Evolutionary conservation across 2,797 vertebrate genomes (phyloP).

Genomic region (Geotrypetes seraphini): DNA sequence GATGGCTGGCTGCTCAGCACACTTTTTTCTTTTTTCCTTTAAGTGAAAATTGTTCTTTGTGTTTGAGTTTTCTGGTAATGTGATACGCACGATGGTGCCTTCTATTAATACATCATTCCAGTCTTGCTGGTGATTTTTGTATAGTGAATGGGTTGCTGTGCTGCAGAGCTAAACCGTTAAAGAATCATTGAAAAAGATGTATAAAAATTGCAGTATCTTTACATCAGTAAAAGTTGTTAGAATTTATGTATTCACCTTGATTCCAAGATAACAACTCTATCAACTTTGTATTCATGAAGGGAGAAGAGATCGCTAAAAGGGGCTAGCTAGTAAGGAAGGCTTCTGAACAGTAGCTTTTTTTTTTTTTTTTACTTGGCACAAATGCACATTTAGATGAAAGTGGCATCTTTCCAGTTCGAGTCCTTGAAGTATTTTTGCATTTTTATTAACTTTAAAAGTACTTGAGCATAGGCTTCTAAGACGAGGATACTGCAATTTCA

Average conservation of each 20-base stretch:
- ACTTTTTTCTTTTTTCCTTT: conserved; percentile 46
- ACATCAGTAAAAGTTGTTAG: conserved; percentile 55
- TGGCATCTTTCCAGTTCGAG: conserved; percentile 20
- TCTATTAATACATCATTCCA: conserved; percentile 83
- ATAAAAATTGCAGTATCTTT: conserved; percentile 66
- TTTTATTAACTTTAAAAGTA: conserved; percentile 22
- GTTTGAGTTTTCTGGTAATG: conserved; percentile 72
- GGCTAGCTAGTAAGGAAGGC: conserved; percentile 33
- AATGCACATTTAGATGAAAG: conserved; percentile 7
- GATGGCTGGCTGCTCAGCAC: conserved; percentile 58
- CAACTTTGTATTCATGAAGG: conserved; percentile 34
- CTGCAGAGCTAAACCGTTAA: conserved; percentile 56
- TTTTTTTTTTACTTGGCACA: conserved; percentile 18
- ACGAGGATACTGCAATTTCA: conserved; percentile 56
- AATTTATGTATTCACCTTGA: conserved; percentile 39
- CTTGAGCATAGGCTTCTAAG: conserved; percentile 29
- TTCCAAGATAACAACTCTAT: no score
- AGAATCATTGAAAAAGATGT: conserved; percentile 50
- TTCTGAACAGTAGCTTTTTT: conserved; percentile 26
- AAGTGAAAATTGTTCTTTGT: conserved; percentile 75
- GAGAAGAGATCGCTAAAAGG: conserved; percentile 18
- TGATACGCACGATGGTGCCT: conserved; percentile 94
- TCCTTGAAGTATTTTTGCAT: conserved; percentile 16
- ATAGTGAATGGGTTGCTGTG: conserved; percentile 63
- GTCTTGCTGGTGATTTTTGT: conserved; percentile 76